phyloP scores from a whole-genome alignment of 2,888 invertebrate species.

The Drosophila paramelanica region DNA sequence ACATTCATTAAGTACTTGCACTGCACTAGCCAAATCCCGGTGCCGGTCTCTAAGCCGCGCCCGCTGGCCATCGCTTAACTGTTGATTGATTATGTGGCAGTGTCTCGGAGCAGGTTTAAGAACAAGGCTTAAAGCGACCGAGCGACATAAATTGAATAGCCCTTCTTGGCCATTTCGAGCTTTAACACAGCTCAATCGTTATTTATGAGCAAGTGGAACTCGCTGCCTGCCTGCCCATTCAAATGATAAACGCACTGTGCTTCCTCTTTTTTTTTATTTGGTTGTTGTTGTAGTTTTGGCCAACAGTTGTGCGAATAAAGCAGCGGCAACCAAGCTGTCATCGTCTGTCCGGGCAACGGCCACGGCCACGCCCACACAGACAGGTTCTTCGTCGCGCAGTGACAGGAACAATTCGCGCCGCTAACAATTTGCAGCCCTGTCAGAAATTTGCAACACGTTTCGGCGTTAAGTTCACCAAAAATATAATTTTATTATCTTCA shows the following conservation, averaged over 20 bases:
- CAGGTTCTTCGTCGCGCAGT: background rate
- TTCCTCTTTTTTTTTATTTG: background rate
- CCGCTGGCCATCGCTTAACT: constrained; percentile 51
- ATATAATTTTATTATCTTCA: constrained; percentile 52
- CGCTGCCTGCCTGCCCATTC: constrained; percentile 37
- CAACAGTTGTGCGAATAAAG: constrained; percentile 4
- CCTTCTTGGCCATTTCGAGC: constrained; percentile 33
- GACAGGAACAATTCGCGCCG: constrained; percentile 9
- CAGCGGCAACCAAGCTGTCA: constrained; percentile 13
- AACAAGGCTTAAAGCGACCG: constrained; percentile 39
- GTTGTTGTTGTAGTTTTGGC: constrained; percentile 1
- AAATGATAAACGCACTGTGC: constrained; percentile 59
- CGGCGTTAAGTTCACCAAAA: constrained; percentile 25
- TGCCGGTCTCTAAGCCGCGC: constrained; percentile 30
- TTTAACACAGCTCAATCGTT: constrained; percentile 44
- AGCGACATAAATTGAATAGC: constrained; percentile 58
- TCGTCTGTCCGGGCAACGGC: constrained; percentile 15
- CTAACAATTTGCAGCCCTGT: constrained; percentile 9
- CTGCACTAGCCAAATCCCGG: constrained; percentile 25
- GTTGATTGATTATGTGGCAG: constrained; percentile 69
- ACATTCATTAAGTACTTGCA: constrained; percentile 67
- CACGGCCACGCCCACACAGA: constrained; percentile 1
- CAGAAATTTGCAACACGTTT: constrained; percentile 44
- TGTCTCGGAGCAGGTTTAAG: constrained; percentile 37
- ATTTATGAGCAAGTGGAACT: constrained; percentile 53